These are phyloP conservation scores for Campylomormyrus numenius DNA, from an alignment of 2,113 vertebrate species.

Conservation along the genomic window DNA sequence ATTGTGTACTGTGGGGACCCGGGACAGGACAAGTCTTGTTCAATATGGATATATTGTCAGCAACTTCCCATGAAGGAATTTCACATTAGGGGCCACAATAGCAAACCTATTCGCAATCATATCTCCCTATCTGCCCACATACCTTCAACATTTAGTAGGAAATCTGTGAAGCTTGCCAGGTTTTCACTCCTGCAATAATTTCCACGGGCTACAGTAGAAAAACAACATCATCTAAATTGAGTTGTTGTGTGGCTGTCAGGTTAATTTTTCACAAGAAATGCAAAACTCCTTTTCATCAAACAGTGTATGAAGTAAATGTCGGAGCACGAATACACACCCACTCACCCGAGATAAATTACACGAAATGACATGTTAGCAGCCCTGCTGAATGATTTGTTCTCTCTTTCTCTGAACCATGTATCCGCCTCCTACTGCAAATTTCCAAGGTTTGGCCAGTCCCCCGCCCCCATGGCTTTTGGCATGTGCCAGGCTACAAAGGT, in stretches of 20 bases:
- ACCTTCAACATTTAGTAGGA: background rate
- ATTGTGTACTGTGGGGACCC: background rate
- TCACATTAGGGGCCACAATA: background rate
- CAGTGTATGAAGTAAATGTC: background rate
- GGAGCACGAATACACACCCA: background rate
- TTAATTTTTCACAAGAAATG: background rate
- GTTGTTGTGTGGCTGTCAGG: too few species aligned
- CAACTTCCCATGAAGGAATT: background rate
- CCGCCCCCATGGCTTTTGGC: constrained; percentile 34
- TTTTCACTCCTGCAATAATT: background rate
- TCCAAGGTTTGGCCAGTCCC: constrained; percentile 17
- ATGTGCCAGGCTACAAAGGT: constrained; percentile 56
- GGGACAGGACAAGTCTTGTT: background rate
- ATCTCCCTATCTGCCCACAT: background rate
- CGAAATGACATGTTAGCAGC: background rate
- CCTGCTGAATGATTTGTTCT: background rate
- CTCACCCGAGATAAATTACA: background rate
- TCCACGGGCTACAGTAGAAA: background rate
- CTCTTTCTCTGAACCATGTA: constrained; percentile 31
- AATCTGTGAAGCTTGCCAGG: background rate
- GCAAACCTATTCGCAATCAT: background rate
- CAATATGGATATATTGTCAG: background rate
- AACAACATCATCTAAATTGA: background rate
- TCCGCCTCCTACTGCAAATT: constrained; percentile 2
- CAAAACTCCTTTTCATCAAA: background rate